Evolutionary conservation across 1,140 invertebrate species (phyloP).

Genomic region (Yoshiicerus persimilis): DNA sequence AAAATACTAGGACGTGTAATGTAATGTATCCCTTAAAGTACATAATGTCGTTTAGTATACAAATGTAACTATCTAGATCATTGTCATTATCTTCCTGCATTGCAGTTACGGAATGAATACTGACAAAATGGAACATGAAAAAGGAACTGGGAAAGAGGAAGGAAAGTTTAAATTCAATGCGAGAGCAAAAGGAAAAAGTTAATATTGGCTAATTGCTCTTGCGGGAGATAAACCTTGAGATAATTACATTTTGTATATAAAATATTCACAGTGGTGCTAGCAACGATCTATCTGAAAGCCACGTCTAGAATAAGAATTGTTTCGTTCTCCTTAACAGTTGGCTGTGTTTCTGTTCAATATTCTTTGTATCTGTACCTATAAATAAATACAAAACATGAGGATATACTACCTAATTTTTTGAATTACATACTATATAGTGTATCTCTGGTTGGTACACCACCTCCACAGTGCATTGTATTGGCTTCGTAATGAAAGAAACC

Average conservation of each 20-base stretch:
- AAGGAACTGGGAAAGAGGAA: not conserved
- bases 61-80: not conserved
- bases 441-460: too few species aligned
- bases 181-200: not conserved
- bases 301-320: not conserved
- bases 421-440: too few species aligned
- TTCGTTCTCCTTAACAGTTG: not conserved
- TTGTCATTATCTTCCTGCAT: not conserved
- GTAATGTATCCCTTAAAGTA: not conserved
- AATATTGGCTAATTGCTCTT: constrained; percentile 17
- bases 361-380: not conserved
- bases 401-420: not conserved
- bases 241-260: constrained; percentile 10
- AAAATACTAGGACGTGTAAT: too few species aligned
- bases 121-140: not conserved
- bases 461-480: not conserved
- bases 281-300: not conserved
- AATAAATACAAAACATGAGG: not conserved
- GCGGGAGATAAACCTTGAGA: not conserved
- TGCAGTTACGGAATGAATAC: not conserved
- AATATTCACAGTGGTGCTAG: not conserved
- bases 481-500: not conserved
- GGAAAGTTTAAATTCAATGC: not conserved
- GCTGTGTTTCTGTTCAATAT: not conserved
- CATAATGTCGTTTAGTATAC: not conserved